phyloP scores from a whole-genome alignment of 2,888 invertebrate species.

The Agapetus fuscipes region DNA sequence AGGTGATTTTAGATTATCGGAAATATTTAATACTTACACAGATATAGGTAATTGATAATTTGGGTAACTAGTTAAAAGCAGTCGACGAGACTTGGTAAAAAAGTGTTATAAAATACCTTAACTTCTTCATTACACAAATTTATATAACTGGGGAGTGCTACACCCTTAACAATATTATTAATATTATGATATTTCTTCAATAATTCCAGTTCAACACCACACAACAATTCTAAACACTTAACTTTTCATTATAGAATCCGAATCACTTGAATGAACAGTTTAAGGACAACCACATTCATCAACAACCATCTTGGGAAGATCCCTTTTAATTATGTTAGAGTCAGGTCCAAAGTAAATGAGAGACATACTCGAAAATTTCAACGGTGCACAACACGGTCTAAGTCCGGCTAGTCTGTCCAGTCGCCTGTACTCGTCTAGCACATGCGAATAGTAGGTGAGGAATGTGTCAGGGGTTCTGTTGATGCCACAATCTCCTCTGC shows the following conservation, averaged over 20 bases:
- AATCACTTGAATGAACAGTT: no score
- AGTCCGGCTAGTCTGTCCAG: slow-evolving; percentile 65
- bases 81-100: slow-evolving; percentile 22
- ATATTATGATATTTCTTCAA: slow-evolving; percentile 12
- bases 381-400: slow-evolving; percentile 86
- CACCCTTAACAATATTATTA: slow-evolving; percentile 9
- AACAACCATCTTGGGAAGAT: slow-evolving; percentile 92
- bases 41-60: slow-evolving; percentile 19
- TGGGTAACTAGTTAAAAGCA: slow-evolving; percentile 22
- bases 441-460: slow-evolving; percentile 82
- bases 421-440: slow-evolving; percentile 81
- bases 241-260: no score
- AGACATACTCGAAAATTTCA: slow-evolving; percentile 87
- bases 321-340: slow-evolving; percentile 84
- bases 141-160: slow-evolving; percentile 7
- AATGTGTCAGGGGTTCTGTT: slow-evolving; percentile 73
- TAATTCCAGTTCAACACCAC: no score
- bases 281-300: slow-evolving; percentile 93
- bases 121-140: slow-evolving; percentile 5
- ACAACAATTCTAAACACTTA: no score
- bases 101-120: slow-evolving; percentile 20
- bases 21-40: slow-evolving; percentile 10
- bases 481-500: slow-evolving; percentile 78
- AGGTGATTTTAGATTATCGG: no score
- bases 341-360: slow-evolving; percentile 87